Base-by-base conservation (phyloP, 2,113 vertebrate genomes). In the Apeltes quadracus region DNA sequence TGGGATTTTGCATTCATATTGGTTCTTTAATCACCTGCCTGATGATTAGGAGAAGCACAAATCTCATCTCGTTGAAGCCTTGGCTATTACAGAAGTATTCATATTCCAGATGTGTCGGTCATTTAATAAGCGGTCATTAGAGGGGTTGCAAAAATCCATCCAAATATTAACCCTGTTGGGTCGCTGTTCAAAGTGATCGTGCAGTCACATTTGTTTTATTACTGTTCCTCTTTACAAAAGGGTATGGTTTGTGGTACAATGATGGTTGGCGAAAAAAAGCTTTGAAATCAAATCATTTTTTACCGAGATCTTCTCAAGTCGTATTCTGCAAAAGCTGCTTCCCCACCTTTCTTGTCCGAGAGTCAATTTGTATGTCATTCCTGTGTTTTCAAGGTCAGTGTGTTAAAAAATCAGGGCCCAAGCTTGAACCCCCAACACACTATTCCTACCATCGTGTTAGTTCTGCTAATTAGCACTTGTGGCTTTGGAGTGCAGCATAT, bases 401-500 rank as follows among this genome's bases (percentile, higher is more conserved):
- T 82, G 82, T 78, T 82, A 73, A 69, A 69, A 36, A 53, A 61
- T 77, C 69, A 29, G 65, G 54, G 50, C n/a, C 44, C 23, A 15
- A 56, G 72, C 61, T 56, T 22, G 53, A 74, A 67, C 76, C 69
- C 64, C 71, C 71, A 75, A 76, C 83, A 82, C 32, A 86, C 75
- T n/a, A n/a, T n/a, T n/a, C n/a, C n/a, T n/a, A n/a, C n/a, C n/a
- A n/a, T 86, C 84, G 83, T 82, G 81, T 86, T 87, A 79, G 29
- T 81, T 72, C 81, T 71, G 76, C 87, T 91, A 93, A 93, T 92
- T 91, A 92, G 84, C 88, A 84, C 88, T 90, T 27, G 84, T 92
- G 89, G 91, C 66, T 75, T 82, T 87, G 59, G 82, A 84, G 80
- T 73, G 82, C 73, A 83, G 75, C 88, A 88, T 90, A 86, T 91